Evolutionary conservation across 2,797 vertebrate species (phyloP), one percentile per base, ranked within the genome.

Genomic region (Ibycter americanus): DNA sequence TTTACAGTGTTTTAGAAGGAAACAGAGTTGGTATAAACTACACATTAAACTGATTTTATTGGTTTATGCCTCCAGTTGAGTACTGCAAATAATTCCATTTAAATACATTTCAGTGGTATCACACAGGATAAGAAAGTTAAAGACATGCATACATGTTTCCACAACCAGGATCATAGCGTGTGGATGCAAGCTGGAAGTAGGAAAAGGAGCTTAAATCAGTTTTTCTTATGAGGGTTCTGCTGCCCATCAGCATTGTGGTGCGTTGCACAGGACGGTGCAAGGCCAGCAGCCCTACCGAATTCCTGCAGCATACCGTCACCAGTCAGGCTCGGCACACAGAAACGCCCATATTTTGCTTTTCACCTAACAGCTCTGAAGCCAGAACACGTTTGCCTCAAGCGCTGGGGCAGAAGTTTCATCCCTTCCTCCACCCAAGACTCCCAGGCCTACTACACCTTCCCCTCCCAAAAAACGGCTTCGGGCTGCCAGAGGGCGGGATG

Each of bases 251-350:
- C 6, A 19, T 29, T n/a, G 4, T 0, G 26, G 16, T 0, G 6
- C 27, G 11, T 4, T n/a, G 11, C 16, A 23, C 0, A 4, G 47
- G 42, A n/a, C 8, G 1, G 8, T 2, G 7, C 11, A 1, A 82
- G 66, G 11, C 56, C 9, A 23, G 32, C 61, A 66, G 63, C 76
- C n/a, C 46, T 40, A 32, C 8, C 1, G 67, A 54, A 47, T 38
- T 67, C 55, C 62, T 51, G 44, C 36, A 38, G 54, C 25, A 32
- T 26, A 36, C 40, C 38, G 23, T 56, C 72, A 36, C 25, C 19
- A 34, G 46, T 8, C 87, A 36, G 36, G 27, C 18, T 46, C 58
- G 8, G 18, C 2, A 25, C 25, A 20, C 22, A 9, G 5, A 52
- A 49, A 51, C 2, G 2, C 3, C 12, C 15, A 10, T 6, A 17